phyloP scores from a whole-genome alignment of 2,113 vertebrate species.

The Aegotheles bennettii region DNA sequence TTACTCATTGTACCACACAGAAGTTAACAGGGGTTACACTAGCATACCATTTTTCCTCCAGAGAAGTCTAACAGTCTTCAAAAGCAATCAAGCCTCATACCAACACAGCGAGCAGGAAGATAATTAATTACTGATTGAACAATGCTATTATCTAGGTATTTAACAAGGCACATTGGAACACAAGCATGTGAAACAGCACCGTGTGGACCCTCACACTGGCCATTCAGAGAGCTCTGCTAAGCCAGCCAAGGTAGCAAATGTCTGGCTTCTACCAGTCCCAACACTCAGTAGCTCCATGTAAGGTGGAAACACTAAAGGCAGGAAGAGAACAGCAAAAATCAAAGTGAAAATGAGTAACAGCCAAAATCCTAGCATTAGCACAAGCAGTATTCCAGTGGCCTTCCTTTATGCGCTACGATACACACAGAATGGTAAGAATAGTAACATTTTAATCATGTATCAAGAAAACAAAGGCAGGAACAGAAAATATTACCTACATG shows the following conservation, averaged over 20 bases:
- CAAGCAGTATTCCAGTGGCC: background rate
- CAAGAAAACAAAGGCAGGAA: constrained; percentile 52
- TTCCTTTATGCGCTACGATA: background rate
- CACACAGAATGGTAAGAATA: background rate
- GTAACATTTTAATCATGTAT: background rate
- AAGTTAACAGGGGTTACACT: background rate
- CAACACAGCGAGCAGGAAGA: background rate
- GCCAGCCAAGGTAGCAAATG: background rate
- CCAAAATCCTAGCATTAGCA: background rate
- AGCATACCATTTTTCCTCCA: background rate
- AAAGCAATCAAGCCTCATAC: background rate
- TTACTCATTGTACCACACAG: background rate
- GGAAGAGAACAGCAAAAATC: background rate
- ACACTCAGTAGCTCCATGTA: background rate
- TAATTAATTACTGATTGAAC: background rate
- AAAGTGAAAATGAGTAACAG: background rate
- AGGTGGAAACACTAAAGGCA: background rate
- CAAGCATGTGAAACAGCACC: background rate
- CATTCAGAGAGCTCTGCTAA: background rate
- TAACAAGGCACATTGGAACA: background rate
- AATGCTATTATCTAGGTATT: background rate
- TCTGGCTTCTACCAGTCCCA: background rate
- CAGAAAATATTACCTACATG: background rate
- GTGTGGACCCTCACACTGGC: background rate
- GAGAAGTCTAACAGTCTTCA: background rate